Evolutionary conservation across 2,113 vertebrate species (phyloP), one percentile per base, ranked within the genome.

Genomic region (Eupsittula cactorum): DNA sequence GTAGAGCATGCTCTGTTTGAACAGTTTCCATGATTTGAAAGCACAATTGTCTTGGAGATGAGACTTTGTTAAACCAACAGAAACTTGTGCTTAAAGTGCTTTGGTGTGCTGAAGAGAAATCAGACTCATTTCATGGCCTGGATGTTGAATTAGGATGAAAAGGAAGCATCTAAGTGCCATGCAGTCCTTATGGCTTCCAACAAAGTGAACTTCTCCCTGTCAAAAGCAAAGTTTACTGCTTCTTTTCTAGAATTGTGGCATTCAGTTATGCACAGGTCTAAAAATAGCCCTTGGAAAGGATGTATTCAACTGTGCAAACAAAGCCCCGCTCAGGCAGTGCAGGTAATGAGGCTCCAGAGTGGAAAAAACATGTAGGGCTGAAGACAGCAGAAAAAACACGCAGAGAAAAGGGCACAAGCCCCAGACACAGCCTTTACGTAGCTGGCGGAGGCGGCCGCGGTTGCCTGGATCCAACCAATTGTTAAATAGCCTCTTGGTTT

Each of bases 301-400:
- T 97, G 94, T 93, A 39, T 94, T 97, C 84, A 87, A 93, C 96
- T 96, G 93, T 69, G 76, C 97, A 98, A 97, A 97, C 89, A 86
- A 95, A 95, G 94, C 82, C 95, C 88, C 47, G 82, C 97, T 82
- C 57, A 23, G 95, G 53, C 93, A 82, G 3, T 9, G 87, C 90
- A 97, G 96, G 96, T 96, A 96, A 92, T 62, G 93, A 96, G 94
- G 92, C 95, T 94, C 42, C 82, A 93, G 3, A 50, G 71, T 93
- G 95, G 97, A 88, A 95, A 94, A 88, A 96, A 91, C 83, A 81
- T 7, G 62, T 52, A 39, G 88, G 77, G 77, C 16, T 69, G 81
- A 79, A 76, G 88, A 28, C 16, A 44, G 88, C 10, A 93, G 86
- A 23, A 86, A 92, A 93, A 94, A 57, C 62, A 91, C 21, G 3